These are phyloP conservation scores for Drosophila lacteicornis DNA, from an alignment of 1,140 invertebrate genomes.

Conservation along the genomic window DNA sequence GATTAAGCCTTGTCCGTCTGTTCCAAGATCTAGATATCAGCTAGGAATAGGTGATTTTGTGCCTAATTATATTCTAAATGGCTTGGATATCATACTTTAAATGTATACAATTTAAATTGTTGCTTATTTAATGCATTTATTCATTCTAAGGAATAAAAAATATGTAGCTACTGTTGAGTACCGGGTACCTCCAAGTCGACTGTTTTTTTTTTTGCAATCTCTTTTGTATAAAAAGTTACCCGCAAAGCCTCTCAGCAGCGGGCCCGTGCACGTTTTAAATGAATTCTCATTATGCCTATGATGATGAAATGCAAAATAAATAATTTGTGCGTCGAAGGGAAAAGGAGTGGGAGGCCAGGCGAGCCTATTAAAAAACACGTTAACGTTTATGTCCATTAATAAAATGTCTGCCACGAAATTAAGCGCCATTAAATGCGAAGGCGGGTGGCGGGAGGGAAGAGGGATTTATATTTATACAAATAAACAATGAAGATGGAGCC, in stretches of 20 bases:
- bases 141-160: background rate
- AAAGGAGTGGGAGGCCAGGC: constrained; percentile 15
- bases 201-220: constrained; percentile 7
- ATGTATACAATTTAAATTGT: too few species aligned
- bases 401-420: constrained; percentile 70
- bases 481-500: constrained; percentile 50
- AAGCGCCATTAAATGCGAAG: constrained; percentile 58
- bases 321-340: constrained; percentile 1
- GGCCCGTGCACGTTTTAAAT: constrained; percentile 19
- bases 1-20: too few species aligned
- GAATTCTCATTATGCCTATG: constrained; percentile 40
- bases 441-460: background rate
- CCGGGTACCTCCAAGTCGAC: background rate
- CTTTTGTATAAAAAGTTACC: constrained; percentile 25
- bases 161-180: background rate
- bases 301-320: constrained; percentile 39
- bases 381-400: constrained; percentile 72
- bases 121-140: too few species aligned
- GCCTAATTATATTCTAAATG: too few species aligned
- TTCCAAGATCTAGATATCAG: background rate
- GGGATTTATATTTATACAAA: constrained; percentile 22
- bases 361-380: constrained; percentile 59
- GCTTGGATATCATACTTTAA: too few species aligned
- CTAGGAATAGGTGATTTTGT: background rate
- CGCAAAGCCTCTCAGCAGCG: constrained; percentile 34